These are phyloP conservation scores for Malaclemys terrapin DNA, from an alignment of 2,113 vertebrate species.

Conservation along the genomic window DNA sequence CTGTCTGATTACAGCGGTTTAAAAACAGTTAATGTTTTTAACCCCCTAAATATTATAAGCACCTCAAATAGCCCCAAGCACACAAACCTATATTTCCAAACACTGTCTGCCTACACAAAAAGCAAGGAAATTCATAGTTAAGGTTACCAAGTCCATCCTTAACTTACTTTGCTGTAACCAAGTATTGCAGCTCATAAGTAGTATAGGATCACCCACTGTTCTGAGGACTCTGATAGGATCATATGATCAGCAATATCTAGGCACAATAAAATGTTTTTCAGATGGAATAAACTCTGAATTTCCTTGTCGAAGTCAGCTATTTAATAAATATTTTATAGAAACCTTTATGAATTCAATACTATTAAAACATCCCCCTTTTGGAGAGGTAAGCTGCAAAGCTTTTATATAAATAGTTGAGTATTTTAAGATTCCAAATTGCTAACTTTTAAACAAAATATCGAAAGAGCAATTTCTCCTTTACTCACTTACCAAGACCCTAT, in stretches of 20 bases:
- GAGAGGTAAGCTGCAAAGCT: neutral
- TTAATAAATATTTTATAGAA: neutral
- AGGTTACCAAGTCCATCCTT: neutral
- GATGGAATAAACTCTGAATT: neutral
- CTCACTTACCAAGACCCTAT: slow-evolving; percentile 69
- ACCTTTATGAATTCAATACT: neutral
- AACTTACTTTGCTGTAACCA: neutral
- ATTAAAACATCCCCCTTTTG: neutral
- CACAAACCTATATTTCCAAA: neutral
- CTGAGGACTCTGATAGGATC: slow-evolving; percentile 19
- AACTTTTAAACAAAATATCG: neutral
- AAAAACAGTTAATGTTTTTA: neutral
- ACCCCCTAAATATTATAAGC: slow-evolving; percentile 17
- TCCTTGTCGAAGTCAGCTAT: neutral
- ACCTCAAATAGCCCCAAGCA: neutral
- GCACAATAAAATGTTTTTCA: neutral
- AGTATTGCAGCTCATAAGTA: neutral
- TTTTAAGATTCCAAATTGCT: neutral
- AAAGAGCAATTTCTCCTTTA: slow-evolving; percentile 5
- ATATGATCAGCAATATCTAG: neutral
- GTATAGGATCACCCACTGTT: slow-evolving; percentile 22
- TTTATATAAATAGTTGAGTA: neutral
- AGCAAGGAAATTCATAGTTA: slow-evolving; percentile 28
- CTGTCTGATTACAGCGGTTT: neutral
- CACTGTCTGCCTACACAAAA: slow-evolving; percentile 10